Conservation (phyloP, 2,888 invertebrate genomes). For the Neocrepidodera transversa region DNA sequence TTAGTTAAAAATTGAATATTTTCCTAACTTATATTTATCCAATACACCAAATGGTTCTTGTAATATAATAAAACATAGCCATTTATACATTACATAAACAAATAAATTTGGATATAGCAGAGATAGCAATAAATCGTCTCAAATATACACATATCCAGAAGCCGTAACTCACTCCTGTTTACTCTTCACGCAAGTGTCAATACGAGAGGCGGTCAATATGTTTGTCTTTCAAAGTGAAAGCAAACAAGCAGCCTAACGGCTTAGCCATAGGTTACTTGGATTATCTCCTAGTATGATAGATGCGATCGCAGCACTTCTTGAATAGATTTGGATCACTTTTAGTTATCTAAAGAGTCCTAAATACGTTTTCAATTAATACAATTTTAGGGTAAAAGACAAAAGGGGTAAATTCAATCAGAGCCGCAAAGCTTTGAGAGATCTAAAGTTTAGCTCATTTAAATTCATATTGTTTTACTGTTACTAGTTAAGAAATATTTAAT, state of each 20-base stretch:
- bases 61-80: not conserved
- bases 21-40: too few relatives aligned
- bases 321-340: too few relatives aligned
- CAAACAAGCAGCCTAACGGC: slow-evolving; percentile 29
- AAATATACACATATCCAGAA: slow-evolving; percentile 12
- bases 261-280: slow-evolving; percentile 21
- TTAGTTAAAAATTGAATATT: too few relatives aligned
- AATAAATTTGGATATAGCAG: slow-evolving; percentile 5
- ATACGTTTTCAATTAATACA: too few relatives aligned
- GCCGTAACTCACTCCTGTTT: slow-evolving; percentile 38
- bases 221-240: slow-evolving; percentile 34
- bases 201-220: slow-evolving; percentile 36
- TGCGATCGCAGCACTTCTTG: slow-evolving; percentile 14
- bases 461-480: too few relatives aligned
- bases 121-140: slow-evolving; percentile 18
- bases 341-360: too few relatives aligned
- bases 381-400: too few relatives aligned
- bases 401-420: too few relatives aligned
- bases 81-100: not conserved
- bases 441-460: too few relatives aligned
- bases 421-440: too few relatives aligned
- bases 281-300: slow-evolving; percentile 17
- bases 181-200: slow-evolving; percentile 33
- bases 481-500: too few relatives aligned
- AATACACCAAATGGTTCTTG: too few relatives aligned